Conservation (phyloP, 2,888 invertebrate species). For the Cheilosia variabilis region DNA sequence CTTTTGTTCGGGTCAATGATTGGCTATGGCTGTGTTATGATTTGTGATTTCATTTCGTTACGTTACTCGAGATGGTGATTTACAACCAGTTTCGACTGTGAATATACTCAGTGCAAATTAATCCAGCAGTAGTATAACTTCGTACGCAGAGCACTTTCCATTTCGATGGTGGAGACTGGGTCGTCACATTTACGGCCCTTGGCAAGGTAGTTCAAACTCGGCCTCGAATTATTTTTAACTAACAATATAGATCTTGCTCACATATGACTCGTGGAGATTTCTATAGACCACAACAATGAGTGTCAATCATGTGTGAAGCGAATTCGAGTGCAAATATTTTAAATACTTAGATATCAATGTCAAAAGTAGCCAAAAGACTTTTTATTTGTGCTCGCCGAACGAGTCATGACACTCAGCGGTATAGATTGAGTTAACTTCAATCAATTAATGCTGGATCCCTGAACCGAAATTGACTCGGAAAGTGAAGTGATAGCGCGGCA, state of each 20-base stretch:
- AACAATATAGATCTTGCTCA: slow-evolving; percentile 3
- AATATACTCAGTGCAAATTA: too few species aligned
- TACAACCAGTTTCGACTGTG: too few species aligned
- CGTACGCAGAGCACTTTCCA: too few species aligned
- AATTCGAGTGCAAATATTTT: slow-evolving; percentile 16
- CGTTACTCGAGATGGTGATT: too few species aligned
- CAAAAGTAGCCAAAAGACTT: neutral
- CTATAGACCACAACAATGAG: neutral
- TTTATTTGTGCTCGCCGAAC: neutral
- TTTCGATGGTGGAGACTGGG: neutral
- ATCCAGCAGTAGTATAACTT: too few species aligned
- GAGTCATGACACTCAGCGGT: neutral
- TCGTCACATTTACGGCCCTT: neutral
- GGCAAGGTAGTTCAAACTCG: slow-evolving; percentile 2
- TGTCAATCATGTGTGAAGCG: slow-evolving; percentile 22
- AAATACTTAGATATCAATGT: slow-evolving; percentile 1
- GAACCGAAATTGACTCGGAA: neutral
- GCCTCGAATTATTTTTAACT: neutral
- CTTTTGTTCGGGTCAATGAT: neutral
- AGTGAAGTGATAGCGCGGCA: neutral
- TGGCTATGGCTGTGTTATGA: too few species aligned
- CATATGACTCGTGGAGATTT: neutral
- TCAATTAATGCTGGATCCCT: neutral
- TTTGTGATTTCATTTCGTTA: too few species aligned
- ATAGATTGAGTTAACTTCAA: too few species aligned